These are phyloP conservation scores for Cyprinodon tularosa DNA, from an alignment of 2,113 vertebrate species.

Conservation along the genomic window DNA sequence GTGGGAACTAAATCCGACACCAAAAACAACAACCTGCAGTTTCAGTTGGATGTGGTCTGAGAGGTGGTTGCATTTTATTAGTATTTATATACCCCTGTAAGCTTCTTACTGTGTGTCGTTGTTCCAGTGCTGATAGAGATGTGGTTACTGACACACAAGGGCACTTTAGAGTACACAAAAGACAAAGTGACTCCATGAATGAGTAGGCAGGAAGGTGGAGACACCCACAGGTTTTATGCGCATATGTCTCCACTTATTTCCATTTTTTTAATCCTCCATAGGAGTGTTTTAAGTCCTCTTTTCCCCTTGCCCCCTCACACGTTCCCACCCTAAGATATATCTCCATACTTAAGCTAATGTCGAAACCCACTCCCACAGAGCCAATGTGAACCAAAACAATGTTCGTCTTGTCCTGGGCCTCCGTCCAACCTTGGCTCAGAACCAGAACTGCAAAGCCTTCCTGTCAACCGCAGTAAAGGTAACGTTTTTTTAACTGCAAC, in stretches of 20 bases:
- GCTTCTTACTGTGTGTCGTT: not conserved
- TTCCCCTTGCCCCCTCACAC: conserved; percentile 31
- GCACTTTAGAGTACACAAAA: conserved; percentile 37
- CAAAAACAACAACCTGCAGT: conserved; percentile 52
- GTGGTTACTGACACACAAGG: conserved; percentile 28
- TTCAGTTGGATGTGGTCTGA: conserved; percentile 40
- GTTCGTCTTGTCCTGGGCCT: conserved; percentile 74
- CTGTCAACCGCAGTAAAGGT: conserved; percentile 43
- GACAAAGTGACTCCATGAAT: conserved; percentile 64
- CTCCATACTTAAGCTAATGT: conserved; percentile 59
- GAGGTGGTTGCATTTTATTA: conserved; percentile 42
- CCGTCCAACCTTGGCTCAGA: conserved; percentile 53
- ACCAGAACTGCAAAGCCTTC: conserved; percentile 56
- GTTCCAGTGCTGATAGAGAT: conserved; percentile 32
- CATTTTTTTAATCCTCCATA: conserved; percentile 50
- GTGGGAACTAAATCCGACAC: conserved; percentile 65
- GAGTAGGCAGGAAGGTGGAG: conserved; percentile 61
- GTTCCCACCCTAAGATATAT: conserved; percentile 29
- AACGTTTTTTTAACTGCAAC: conserved; percentile 24
- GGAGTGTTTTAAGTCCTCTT: conserved; percentile 21
- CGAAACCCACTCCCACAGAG: conserved; percentile 68
- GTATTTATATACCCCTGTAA: conserved; percentile 32
- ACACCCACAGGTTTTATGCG: conserved; percentile 38
- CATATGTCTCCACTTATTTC: conserved; percentile 67
- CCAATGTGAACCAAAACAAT: conserved; percentile 69